A percentile compares a stretch with the other conserved stretches of the same genome.
Conservation (phyloP, 2,888 invertebrate species). For the Oscheius sp. region DNA sequence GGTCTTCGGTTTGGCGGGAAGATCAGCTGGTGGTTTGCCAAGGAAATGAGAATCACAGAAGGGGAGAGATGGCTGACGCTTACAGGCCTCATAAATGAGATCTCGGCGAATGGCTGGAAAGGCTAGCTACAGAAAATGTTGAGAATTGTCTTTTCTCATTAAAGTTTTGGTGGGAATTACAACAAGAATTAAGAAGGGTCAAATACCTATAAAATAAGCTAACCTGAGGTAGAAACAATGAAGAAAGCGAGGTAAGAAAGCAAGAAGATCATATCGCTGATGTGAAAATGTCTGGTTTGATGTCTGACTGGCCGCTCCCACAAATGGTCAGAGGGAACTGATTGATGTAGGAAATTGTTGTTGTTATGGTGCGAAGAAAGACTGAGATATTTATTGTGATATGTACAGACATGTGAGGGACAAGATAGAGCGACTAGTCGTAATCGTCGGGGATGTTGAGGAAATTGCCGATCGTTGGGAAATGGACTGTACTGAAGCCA, state of each 20-base stretch:
- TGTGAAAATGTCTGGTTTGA: neutral
- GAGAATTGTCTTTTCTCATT: no score
- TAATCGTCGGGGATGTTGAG: constrained; percentile 66
- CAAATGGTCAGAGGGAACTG: neutral
- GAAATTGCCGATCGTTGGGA: constrained; percentile 63
- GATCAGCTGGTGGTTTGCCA: neutral
- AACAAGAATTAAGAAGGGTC: neutral
- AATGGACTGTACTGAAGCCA: constrained; percentile 59
- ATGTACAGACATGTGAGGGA: constrained; percentile 21
- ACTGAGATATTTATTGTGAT: constrained; percentile 23
- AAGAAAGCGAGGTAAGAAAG: neutral
- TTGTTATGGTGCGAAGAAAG: constrained; percentile 9
- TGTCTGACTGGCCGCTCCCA: neutral
- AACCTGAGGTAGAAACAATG: no score
- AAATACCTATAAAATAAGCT: neutral
- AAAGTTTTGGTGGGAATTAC: neutral
- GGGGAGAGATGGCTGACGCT: constrained; percentile 3
- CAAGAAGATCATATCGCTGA: neutral
- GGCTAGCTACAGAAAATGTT: neutral
- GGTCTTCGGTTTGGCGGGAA: neutral
- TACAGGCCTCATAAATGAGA: constrained; percentile 23
- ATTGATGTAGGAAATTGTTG: constrained; percentile 11
- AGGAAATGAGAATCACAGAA: constrained; percentile 23
- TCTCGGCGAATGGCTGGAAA: constrained; percentile 13
- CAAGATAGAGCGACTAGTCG: constrained; percentile 49